Evolutionary conservation across 2,797 vertebrate genomes (phyloP), one percentile per base, ranked within the genome.

Genomic region (Micromesistius poutassou): DNA sequence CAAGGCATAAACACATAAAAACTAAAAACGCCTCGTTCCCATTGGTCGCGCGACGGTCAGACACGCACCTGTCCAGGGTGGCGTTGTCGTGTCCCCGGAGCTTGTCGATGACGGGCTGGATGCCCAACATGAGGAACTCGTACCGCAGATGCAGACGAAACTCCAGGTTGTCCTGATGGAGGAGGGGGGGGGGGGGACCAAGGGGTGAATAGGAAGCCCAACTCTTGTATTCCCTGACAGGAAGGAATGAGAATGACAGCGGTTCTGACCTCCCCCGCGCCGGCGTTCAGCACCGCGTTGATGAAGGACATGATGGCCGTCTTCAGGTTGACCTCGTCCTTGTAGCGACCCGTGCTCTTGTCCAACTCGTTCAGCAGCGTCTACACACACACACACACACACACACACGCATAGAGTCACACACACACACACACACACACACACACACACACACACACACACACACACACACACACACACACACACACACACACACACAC

Each of bases 291-390:
- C 83, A 99, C 95, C 0, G 97, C 97, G 0, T 99, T 99, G 90
- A 98, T 98, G 90, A 99, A 98, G 82, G 97, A 98, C 97, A 99
- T 99, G 87, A 99, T 99, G 88, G 97, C 97, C 0, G 97, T 99
- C 93, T 99, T 99, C 83, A 99, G 90, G 88, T 96, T 98, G 82
- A 98, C 97, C 91, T 99, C 97, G 30, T 99, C 97, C 80, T 96
- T 92, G 87, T 99, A 98, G 80, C 94, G 95, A 4, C 97, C 97
- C 77, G 96, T 94, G 77, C 97, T 98, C 83, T 93, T 92, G 90
- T 99, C 97, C 74, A 99, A 90, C 88, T 98, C 97, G 0, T 97
- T 96, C 88, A 98, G 89, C 88, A 98, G 88, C 0, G 96, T 96
- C 97, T 99, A 82, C 55, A 84, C 72, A 13, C 16, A 68, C 55